Conservation (phyloP, 2,113 vertebrate species). For the Triplophysa rosa region DNA sequence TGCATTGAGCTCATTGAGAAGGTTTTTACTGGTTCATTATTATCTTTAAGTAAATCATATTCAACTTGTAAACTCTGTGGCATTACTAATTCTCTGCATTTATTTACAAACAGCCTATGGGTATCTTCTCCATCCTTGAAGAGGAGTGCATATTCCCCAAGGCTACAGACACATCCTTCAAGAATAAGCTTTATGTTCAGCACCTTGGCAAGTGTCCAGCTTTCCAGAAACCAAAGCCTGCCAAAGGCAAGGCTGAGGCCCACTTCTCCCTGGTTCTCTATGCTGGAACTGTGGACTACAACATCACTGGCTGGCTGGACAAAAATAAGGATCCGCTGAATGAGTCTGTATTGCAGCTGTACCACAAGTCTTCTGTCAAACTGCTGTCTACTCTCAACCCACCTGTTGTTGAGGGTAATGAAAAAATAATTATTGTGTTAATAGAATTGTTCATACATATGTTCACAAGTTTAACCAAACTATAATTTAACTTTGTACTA, state of each 20-base stretch:
- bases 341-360: constrained; percentile 11
- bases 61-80: constrained; percentile 14
- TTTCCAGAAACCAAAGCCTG: background rate
- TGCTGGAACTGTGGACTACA: background rate
- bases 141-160: constrained; percentile 78
- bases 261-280: background rate
- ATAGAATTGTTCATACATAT: background rate
- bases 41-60: background rate
- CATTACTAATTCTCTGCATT: background rate
- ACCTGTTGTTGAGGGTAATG: constrained; percentile 55
- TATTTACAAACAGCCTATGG: constrained; percentile 65
- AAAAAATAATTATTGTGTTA: background rate
- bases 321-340: background rate
- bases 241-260: background rate
- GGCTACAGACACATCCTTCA: constrained; percentile 56
- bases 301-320: background rate
- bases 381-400: constrained; percentile 50
- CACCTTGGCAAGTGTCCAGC: background rate
- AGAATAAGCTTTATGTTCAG: background rate
- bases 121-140: constrained; percentile 73
- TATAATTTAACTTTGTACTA: background rate
- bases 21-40: constrained; percentile 63
- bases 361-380: constrained; percentile 52
- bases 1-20: constrained; percentile 90
- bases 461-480: background rate